A percentile compares a stretch with the other conserved stretches of the same genome.
phyloP scores from a whole-genome alignment of 2,888 invertebrate species.

The Actias luna region DNA sequence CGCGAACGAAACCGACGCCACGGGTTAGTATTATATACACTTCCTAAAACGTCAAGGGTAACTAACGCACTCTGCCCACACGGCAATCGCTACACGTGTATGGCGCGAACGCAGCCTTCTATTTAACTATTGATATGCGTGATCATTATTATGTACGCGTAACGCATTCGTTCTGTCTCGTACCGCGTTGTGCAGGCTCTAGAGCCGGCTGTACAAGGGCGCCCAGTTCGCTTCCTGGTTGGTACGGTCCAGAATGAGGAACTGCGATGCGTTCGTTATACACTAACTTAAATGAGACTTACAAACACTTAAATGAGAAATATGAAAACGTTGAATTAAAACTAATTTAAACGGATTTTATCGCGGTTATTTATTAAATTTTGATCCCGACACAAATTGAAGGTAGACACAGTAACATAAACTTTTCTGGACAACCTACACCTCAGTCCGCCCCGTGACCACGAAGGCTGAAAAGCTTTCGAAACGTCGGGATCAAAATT shows the following conservation, averaged over 20 bases:
- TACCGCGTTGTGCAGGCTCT: slow-evolving; percentile 23
- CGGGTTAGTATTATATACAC: neutral
- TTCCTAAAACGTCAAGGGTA: slow-evolving; percentile 5
- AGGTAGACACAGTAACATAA: no score
- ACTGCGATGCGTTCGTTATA: slow-evolving; percentile 16
- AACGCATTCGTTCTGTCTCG: slow-evolving; percentile 20
- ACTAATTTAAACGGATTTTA: no score
- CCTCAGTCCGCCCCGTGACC: no score
- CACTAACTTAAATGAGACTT: no score
- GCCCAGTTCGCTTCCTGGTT: slow-evolving; percentile 66
- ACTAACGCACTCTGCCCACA: neutral
- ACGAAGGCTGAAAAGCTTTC: no score
- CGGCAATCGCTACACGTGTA: slow-evolving; percentile 11
- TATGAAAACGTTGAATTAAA: no score
- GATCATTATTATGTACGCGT: slow-evolving; percentile 37
- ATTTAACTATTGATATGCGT: slow-evolving; percentile 13
- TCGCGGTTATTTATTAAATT: no score
- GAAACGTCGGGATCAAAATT: no score
- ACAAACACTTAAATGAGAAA: no score
- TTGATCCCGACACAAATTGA: no score
- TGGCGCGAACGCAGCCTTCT: slow-evolving; percentile 16
- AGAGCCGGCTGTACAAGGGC: slow-evolving; percentile 60
- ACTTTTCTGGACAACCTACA: no score
- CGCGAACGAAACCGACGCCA: no score
- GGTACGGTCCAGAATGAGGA: slow-evolving; percentile 17